Evolutionary conservation across 2,888 invertebrate genomes (phyloP), one percentile per base, ranked within the genome.

Genomic region (Mimumesa dahlbomi): DNA sequence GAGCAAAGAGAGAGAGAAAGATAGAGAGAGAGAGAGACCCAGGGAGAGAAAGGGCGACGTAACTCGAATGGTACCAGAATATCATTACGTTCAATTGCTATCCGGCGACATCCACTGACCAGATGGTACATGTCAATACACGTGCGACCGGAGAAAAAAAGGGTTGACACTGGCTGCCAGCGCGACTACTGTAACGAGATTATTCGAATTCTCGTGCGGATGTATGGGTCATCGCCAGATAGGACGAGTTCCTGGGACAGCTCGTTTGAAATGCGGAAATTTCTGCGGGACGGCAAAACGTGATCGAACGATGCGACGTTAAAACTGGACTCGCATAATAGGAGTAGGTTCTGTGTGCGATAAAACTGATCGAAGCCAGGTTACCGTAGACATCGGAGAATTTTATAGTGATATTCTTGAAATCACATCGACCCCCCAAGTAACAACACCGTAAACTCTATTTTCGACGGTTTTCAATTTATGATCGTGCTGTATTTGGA

Each of bases 41-140:
- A 22, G 58, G 18, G 16, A 40, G 46, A 48, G 59, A 36, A 50
- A 36, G 63, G 42, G 31, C 65, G 52, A 67, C 59, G 70, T 67
- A 65, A 73, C 61, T 48, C 65, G 64, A 34, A 73, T 65, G 57
- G 45, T 76, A 76, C 64, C 69, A 73, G 79, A 78, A 75, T 79
- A 79, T 80, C 80, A 77, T 79, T 79, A 79, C 67, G 77, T 65
- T 75, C 77, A 80, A 79, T 79, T 79, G 72, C 57, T 69, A 54
- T 57, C 56, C 58, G 71, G 49, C 67, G 72, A 75, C 68, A 57
- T 69, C 48, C 74, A 62, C 9, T 54, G 56, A 42, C 76, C 79
- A 80, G 79, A 72, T 79, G 80, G 63, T 75, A 70, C 67, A 63
- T 67, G 69, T 72, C 77, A 64, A 77, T 77, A 74, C 72, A 79